Evolutionary conservation across 2,888 invertebrate genomes (phyloP), one percentile per base, ranked within the genome.

Genomic region (Aspidiotus destructor): DNA sequence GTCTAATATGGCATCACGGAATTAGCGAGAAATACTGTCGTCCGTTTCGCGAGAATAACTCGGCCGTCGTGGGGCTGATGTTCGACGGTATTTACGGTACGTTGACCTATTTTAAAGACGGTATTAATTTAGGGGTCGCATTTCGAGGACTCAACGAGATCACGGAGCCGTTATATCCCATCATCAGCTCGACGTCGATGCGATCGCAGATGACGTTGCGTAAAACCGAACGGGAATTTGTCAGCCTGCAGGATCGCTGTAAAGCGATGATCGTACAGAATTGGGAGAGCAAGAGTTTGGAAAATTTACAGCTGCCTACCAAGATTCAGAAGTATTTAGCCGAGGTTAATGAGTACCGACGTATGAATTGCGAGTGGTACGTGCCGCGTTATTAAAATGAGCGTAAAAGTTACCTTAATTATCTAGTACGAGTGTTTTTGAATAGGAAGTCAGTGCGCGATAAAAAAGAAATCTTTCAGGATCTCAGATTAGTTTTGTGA

Each of bases 171-270:
- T 78, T 88, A 2, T 87, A 81, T 75, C 87, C 88, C 0, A 82
- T 86, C 69, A 81, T 87, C 10, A 84, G 85, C 73, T 87, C 87
- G 2, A 87, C 87, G 0, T 87, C 87, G 0, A 86, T 86, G 16
- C 86, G 86, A 77, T 87, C 87, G 2, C 85, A 86, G 77, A 86
- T 88, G 85, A 81, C 83, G 0, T 76, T 88, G 16, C 81, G 81
- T 42, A 77, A 78, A 41, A 81, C 83, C 73, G 81, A 82, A 71
- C 77, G 86, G 54, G 85, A 84, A 74, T 86, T 85, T 75, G 81
- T 83, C 1, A 85, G 81, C 75, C 79, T 88, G 8, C 86, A 87
- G 74, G 87, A 88, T 77, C 79, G 86, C 53, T 85, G 85, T 75
- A 78, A 85, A 28, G 83, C 83, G 1, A 82, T 81, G 67, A 84